Base-by-base conservation (phyloP, 2,113 vertebrate genomes). In the Macquaria ambigua region DNA sequence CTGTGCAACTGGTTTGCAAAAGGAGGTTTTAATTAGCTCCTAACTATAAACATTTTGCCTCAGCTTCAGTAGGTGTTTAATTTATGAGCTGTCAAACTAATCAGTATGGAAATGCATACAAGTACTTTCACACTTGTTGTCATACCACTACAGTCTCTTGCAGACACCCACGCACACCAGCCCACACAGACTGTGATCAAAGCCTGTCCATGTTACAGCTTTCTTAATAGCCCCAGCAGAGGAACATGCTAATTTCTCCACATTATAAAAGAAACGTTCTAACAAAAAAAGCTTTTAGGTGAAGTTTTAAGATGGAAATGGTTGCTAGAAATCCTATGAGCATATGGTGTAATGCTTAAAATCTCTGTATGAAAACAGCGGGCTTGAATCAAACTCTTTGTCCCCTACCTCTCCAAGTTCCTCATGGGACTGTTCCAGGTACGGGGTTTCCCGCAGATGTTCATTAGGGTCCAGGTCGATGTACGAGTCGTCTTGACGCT, bases 401-500 rank as follows among this genome's bases (percentile, higher is more conserved):
- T 37, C n/a, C 2, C 50, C 1, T 75, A 99, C 98, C 97, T 99
- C 98, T 58, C 97, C 98, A 11, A 99, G 95, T 73, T 99, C 98
- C 92, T 99, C 98, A 7, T 96, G 97, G 56, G 95, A 96, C 94
- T 99, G 96, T 71, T 99, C 98, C 34, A 96, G 23, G 41, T 99
- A 99, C 1, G 96, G 96, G 0, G 98, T 98, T 93, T 99, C 98
- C 67, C 93, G 95, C 62, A 99, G 73, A 50, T 95, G 91, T 87
- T 99, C 97, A 5, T 94, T 93, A 1, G 97, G 97, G 72, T 99
- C 98, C 70, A 97, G 92, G 78, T 99, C 98, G 0, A 97, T 56
- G 0, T 97, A 98, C 0, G 98, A 98, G 91, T 98, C 98, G 21
- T 99, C 98, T 25, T 99, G 98, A 23, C 97, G 95, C 90, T 99